Base-by-base conservation (phyloP, 2,888 invertebrate genomes). In the Hydroisotoma schaefferi region DNA sequence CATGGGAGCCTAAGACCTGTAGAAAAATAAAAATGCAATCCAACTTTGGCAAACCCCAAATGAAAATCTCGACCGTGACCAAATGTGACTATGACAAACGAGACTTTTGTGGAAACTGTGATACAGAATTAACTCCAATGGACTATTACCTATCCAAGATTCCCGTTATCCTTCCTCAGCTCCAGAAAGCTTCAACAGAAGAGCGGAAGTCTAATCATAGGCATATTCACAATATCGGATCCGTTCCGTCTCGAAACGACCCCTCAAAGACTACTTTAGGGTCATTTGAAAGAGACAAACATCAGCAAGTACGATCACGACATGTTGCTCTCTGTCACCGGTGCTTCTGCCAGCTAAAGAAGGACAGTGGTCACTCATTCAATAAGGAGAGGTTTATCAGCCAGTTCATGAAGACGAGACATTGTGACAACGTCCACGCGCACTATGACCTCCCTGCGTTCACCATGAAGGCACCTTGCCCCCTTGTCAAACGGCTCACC, bases 391-490 rank as follows among this genome's bases (percentile, higher is more conserved):
- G 15, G 12, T 40, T 33, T 25, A 20, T 33, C 26, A 4, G 6
- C 23, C 12, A 40, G 38, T 64, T 64, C 26, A 28, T 29, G 37
- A 64, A 64, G 37, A 51, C 60, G 1, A 54, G 60, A 27, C 60
- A 60, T 15, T 64, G 64, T n/a, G 38, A 52, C 15, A 52, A 48
- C 25, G 55, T 64, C 22, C 64, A 64, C 22, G 60, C 60, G 23
- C 64, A 64, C 52, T 18, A 63, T 3, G 28, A 46, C 8, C 15
- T 64, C 25, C 25, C 49, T 0, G 33, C 38, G 23, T 28, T 52
- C 2, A 27, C 55, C 40, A 46, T 55, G n/a, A 57, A 51, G 43
- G 43, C 47, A 5, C 28, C 60, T 10, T 64, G 60, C 28, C 52
- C 28, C 27, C 40, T 23, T 5, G 4, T 57, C 4, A 23, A 27